Base-by-base conservation (phyloP, 2,888 invertebrate genomes). In the Syritta pipiens region DNA sequence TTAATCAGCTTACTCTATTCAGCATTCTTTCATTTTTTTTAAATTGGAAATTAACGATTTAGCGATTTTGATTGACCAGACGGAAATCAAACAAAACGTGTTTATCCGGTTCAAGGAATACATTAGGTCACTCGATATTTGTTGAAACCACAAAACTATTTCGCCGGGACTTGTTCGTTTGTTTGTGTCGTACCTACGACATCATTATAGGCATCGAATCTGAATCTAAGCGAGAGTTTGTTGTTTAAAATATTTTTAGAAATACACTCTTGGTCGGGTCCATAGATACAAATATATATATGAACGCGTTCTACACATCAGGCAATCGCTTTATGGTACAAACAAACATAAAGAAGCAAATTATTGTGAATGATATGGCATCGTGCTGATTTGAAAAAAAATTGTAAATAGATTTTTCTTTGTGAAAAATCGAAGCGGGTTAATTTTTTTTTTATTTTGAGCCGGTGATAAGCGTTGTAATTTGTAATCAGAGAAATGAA, bases 361-460 rank as follows among this genome's bases (percentile, higher is more conserved):
- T 63, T 68, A 40, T 60, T 74, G 60, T 69, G 53, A 68, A 62
- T 20, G 30, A 68, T 35, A 71, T 62, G 71, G 57, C 72, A 53
- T 77, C 37, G 28, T 67, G 40, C 42, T 57, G 63, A 69, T 57
- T 35, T 32, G 6, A 48, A 60, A 60, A 24, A 40, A 32, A 30
- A 28, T 53, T 65, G 19, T 19, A 44, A 75, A 62, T 19, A 12
- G 24, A 42, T 37, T 63, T 76, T 46, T 72, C 26, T 12, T 26
- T 49, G 20, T 32, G 6, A 35, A 32, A 62, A 49, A 32, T 42
- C 57, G 26, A 40, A 53, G n/a, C 9, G 24, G 49, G 35, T 51
- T 19, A 17, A 19, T 51, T 74, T 28, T 46, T 20, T 19, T 53
- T 49, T 3, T 62, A 20, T 63, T 19, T 3, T 12, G 20, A 42